Evolutionary conservation across 2,797 vertebrate genomes (phyloP).

Genomic region (Onychomys arenicola): DNA sequence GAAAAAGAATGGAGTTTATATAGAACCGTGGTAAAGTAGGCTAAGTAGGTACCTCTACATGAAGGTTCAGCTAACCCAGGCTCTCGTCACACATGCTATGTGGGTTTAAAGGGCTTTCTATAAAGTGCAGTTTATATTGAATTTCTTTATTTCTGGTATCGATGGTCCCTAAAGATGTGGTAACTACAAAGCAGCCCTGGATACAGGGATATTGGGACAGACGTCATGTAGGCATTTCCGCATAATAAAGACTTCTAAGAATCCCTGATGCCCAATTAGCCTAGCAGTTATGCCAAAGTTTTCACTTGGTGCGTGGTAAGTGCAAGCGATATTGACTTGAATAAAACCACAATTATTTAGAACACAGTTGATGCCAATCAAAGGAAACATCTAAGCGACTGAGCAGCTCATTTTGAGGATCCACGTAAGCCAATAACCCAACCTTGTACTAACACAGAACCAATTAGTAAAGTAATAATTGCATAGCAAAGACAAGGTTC

Average conservation of each 20-base stretch:
- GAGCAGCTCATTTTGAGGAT: constrained; percentile 54
- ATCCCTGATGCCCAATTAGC: constrained; percentile 89
- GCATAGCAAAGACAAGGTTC: constrained; percentile 45
- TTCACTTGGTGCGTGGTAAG: constrained; percentile 83
- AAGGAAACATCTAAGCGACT: constrained; percentile 76
- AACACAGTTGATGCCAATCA: constrained; percentile 83
- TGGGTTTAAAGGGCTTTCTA: constrained; percentile 81
- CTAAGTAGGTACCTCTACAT: not conserved
- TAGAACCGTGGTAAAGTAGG: fast-evolving
- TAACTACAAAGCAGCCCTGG: constrained; percentile 87
- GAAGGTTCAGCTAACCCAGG: constrained; percentile 50
- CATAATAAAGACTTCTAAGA: constrained; percentile 88
- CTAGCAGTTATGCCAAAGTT: constrained; percentile 85
- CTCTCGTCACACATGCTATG: constrained; percentile 60
- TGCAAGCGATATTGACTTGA: constrained; percentile 83
- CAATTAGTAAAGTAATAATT: constrained; percentile 81
- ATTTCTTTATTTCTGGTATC: constrained; percentile 84
- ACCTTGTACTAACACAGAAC: constrained; percentile 79
- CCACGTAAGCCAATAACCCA: constrained; percentile 79
- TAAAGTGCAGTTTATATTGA: constrained; percentile 81
- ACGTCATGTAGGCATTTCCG: constrained; percentile 86
- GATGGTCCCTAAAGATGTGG: constrained; percentile 84
- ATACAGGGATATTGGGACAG: constrained; percentile 86
- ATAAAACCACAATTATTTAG: constrained; percentile 77
- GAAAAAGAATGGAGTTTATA: not conserved